Evolutionary conservation across 2,888 invertebrate genomes (phyloP), one percentile per base, ranked within the genome.

Genomic region (Esperia sulphurella): DNA sequence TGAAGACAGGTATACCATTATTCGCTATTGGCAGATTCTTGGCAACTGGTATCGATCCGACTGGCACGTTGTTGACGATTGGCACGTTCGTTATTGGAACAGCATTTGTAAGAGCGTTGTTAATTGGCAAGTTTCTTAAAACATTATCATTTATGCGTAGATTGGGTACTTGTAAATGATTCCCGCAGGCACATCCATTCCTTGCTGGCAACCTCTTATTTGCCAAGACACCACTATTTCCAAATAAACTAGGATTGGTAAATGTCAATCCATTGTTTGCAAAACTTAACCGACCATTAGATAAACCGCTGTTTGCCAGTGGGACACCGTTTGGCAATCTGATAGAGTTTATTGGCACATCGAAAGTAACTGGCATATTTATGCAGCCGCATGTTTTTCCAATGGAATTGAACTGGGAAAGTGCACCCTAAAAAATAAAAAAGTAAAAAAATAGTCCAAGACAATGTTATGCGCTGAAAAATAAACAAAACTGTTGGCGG

Each of bases 1-100:
- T 63, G 9, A 46, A 57, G 1, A 37, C 9, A 31, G 51, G 49
- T 8, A 59, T 38, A 46, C 54, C 55, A 40, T 50, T 56, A 40
- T 50, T 56, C 0, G 42, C 14, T 5, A 46, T 8, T 44, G 53
- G 51, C 31, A 51, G 10, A 41, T 55, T 51, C 35, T 46, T 62
- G 37, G 49, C 46, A 31, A 29, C 8, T 42, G 52, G 43, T 7
- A 54, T 46, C 55, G 31, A 50, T 44, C 52, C 12, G 52, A 37
- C 39, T 45, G 58, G 46, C 54, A 52, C n/a, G 30, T 48, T 13
- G 28, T 49, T 51, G 0, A 14, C 31, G 28, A 45, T 43, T 29
- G 46, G 48, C 6, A 52, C 12, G 41, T 43, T 37, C 35, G 50
- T 38, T 10, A 50, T 21, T 52, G 61, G 49, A 8, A 61, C 14